Evolutionary conservation across 2,888 invertebrate species (phyloP).

Genomic region (Melieria picta): DNA sequence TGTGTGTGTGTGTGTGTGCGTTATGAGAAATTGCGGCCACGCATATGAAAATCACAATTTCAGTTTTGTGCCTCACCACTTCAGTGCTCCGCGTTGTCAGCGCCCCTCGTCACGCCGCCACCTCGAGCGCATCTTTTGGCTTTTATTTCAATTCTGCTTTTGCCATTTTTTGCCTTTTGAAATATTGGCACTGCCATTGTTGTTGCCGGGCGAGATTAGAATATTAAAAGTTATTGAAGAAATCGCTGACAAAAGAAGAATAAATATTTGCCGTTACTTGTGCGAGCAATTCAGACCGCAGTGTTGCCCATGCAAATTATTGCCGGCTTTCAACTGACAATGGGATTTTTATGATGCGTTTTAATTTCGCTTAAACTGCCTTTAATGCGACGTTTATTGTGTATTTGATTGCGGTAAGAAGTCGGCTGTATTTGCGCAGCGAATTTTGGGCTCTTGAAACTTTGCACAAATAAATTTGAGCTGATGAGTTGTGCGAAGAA

Average conservation of each 20-base stretch:
- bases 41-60: constrained; percentile 21
- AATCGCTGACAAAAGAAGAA: constrained; percentile 62
- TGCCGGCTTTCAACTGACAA: constrained; percentile 10
- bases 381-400: constrained; percentile 1
- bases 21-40: constrained; percentile 4
- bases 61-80: not conserved
- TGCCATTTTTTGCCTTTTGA: not conserved
- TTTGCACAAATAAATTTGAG: no score
- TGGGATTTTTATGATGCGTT: constrained; percentile 23
- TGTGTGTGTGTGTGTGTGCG: constrained; percentile 33
- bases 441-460: no score
- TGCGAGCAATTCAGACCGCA: not conserved
- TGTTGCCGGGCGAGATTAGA: constrained; percentile 41
- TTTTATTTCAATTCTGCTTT: constrained; percentile 26
- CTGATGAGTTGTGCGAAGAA: no score
- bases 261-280: constrained; percentile 54
- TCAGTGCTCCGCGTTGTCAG: constrained; percentile 4
- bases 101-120: constrained; percentile 18
- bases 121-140: constrained; percentile 3
- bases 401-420: no score
- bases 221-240: constrained; percentile 57
- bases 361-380: constrained; percentile 28
- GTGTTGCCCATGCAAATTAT: constrained; percentile 17
- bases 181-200: constrained; percentile 48
- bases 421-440: no score